phyloP scores from a whole-genome alignment of 2,888 invertebrate species.

The Xestia ashworthii region DNA sequence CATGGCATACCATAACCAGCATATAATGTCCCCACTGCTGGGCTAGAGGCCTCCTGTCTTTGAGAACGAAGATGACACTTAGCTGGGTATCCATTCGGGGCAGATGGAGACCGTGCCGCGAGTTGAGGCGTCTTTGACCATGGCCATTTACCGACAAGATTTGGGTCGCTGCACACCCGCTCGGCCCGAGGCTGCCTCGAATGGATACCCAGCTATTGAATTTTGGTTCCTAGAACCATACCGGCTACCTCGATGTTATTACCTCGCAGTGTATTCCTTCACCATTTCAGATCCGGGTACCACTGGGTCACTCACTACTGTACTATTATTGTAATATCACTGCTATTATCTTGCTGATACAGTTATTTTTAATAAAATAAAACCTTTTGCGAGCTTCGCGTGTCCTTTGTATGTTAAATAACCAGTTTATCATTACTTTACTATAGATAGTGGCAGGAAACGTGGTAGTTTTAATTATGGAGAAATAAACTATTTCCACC shows the following conservation, averaged over 20 bases:
- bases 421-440: conserved; percentile 19
- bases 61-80: no score
- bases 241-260: not conserved
- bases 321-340: not conserved
- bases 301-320: not conserved
- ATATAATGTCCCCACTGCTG: not conserved
- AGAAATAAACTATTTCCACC: conserved; percentile 48
- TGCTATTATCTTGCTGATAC: not conserved
- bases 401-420: conserved; percentile 16
- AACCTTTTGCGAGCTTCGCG: not conserved
- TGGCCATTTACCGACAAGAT: no score
- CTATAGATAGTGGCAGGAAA: conserved; percentile 5
- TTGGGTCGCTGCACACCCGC: no score
- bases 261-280: not conserved
- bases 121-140: no score
- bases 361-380: conserved; percentile 19
- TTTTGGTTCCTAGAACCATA: not conserved
- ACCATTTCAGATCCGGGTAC: not conserved
- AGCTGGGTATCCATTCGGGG: no score
- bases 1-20: not conserved
- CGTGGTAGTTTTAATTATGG: conserved; percentile 26
- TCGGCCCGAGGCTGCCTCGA: no score
- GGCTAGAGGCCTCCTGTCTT: not conserved
- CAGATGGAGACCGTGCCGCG: no score
- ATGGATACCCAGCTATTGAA: no score